These are phyloP conservation scores for Tribolium castaneum DNA, from an alignment of 1,140 invertebrate genomes.

Conservation along the genomic window DNA sequence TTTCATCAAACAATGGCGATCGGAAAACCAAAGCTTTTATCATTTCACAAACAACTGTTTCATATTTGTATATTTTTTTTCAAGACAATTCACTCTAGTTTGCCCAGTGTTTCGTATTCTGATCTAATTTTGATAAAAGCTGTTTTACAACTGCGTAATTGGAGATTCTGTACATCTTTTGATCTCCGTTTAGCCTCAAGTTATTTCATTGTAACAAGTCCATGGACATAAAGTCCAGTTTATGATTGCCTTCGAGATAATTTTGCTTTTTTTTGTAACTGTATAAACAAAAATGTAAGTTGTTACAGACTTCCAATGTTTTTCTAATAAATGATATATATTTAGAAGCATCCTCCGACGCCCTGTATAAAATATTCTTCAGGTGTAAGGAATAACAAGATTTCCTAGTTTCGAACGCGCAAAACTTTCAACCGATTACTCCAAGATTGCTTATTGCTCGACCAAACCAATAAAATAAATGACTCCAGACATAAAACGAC, in stretches of 20 bases:
- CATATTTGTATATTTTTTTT: too few species aligned
- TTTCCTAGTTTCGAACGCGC: neutral
- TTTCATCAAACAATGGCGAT: too few species aligned
- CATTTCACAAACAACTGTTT: too few species aligned
- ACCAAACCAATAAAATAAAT: slow-evolving; percentile 12
- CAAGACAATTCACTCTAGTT: too few species aligned
- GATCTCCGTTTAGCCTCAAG: neutral
- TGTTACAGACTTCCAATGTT: too few species aligned
- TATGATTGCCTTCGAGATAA: too few species aligned
- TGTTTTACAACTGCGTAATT: neutral
- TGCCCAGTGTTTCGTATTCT: neutral
- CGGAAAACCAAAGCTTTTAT: too few species aligned
- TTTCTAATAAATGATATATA: too few species aligned
- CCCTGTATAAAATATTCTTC: too few species aligned
- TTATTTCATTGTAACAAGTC: neutral
- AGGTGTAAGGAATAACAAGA: neutral
- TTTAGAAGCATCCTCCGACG: too few species aligned
- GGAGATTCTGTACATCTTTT: neutral
- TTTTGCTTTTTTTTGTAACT: too few species aligned
- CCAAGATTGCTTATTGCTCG: neutral
- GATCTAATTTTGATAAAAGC: neutral
- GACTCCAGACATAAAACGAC: neutral
- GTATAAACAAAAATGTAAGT: too few species aligned
- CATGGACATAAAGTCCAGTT: neutral
- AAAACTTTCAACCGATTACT: neutral